Percentiles rank a stretch among this genome's conserved stretches.
Conservation (phyloP, 92 coral and sea anemone genomes). For the Epizoanthus stellaris region DNA sequence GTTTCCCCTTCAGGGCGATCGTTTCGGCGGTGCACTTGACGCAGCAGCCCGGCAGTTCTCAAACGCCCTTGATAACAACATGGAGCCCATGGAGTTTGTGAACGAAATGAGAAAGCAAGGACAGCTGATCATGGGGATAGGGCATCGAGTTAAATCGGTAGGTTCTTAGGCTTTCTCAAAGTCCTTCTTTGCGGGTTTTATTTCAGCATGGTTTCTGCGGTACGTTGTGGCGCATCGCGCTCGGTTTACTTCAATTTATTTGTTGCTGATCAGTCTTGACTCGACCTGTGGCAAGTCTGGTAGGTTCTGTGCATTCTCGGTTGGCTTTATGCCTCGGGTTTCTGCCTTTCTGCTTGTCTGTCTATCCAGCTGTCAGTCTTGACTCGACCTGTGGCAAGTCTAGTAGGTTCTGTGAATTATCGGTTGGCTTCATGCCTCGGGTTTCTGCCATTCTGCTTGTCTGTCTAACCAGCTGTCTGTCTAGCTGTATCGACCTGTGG, state of each 20-base stretch:
- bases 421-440: no score
- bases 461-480: neutral
- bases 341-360: neutral
- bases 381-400: no score
- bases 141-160: slow-evolving; percentile 98
- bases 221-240: no score
- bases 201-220: no score
- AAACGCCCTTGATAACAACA: slow-evolving; percentile 81
- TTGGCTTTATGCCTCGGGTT: no score
- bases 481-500: neutral
- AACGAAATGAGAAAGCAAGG: slow-evolving; percentile 94
- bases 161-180: neutral
- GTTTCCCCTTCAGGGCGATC: slow-evolving; percentile 79
- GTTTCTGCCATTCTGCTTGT: neutral
- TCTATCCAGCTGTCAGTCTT: no score
- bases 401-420: no score
- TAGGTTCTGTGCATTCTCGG: no score
- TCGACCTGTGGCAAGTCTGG: no score
- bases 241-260: no score
- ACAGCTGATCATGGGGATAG: slow-evolving; percentile 96
- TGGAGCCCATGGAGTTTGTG: slow-evolving; percentile 97
- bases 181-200: no score
- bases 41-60: slow-evolving; percentile 94
- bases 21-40: slow-evolving; percentile 98
- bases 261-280: no score